These are phyloP conservation scores for Thymelicus acteon DNA, from an alignment of 2,888 invertebrate genomes.

Conservation along the genomic window DNA sequence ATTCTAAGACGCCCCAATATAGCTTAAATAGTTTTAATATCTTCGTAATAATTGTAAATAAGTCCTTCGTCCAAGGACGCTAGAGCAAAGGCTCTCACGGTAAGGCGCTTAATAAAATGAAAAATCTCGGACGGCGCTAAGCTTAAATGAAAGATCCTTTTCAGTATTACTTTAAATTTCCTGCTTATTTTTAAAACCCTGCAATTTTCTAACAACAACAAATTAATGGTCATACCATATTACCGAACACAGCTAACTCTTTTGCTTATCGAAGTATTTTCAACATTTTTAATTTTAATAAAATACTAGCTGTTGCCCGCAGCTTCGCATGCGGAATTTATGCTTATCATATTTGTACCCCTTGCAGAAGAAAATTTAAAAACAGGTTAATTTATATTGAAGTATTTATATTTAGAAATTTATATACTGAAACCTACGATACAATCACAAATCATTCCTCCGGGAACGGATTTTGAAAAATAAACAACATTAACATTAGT, in stretches of 20 bases:
- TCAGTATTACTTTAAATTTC: conserved; percentile 16
- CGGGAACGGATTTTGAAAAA: too few species aligned
- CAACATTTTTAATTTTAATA: too few species aligned
- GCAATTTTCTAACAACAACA: not conserved
- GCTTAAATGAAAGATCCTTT: conserved; percentile 35
- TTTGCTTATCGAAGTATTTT: too few species aligned
- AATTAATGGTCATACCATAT: not conserved
- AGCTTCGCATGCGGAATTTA: too few species aligned
- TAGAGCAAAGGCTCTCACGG: conserved; percentile 25
- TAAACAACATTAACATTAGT: too few species aligned
- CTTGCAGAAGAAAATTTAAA: too few species aligned
- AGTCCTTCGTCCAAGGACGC: conserved; percentile 19
- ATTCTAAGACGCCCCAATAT: not conserved
- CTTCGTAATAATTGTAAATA: conserved; percentile 30
- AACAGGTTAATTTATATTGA: too few species aligned
- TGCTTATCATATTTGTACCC: too few species aligned
- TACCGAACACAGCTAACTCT: not conserved
- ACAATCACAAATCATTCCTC: too few species aligned
- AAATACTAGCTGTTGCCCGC: too few species aligned
- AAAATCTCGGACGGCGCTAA: conserved; percentile 30
- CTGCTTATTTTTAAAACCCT: conserved; percentile 30
- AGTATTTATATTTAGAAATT: too few species aligned
- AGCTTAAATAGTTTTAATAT: not conserved
- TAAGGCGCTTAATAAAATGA: conserved; percentile 39
- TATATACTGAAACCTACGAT: too few species aligned